Base-by-base conservation (phyloP, 2,888 invertebrate species). In the Nemoura dubitans region DNA sequence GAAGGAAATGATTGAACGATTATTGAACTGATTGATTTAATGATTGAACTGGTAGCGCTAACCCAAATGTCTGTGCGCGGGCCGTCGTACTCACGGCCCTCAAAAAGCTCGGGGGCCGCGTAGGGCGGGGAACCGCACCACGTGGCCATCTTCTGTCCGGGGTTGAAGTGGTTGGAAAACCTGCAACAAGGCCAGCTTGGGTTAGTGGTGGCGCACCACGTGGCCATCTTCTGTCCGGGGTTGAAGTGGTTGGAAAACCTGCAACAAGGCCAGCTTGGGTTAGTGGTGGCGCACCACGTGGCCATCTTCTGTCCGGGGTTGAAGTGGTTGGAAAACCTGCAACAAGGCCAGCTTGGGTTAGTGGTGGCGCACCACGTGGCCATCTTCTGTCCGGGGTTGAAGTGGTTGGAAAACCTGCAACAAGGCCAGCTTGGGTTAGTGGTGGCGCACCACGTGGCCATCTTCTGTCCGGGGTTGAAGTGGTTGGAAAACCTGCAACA, bases 51-150 rank as follows among this genome's bases (percentile, higher is more conserved):
- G n/a, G n/a, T n/a, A n/a, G n/a, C n/a, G n/a, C 81, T 91, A 91
- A 97, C 97, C 99, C 99, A 99, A 90, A 99, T 97, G 92, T 99
- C 99, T 30, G 98, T 98, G 91, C 97, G 96, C 83, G 98, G 98
- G 21, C 99, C 99, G 91, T 98, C 97, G 90, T 99, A 99, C 90
- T 97, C 96, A 87, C 96, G 94, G 6, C 99, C 99, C 92, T 98
- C 97, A 92, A 99, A 99, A 84, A 99, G 94, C 93, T 99, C 99
- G 0, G 98, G 98, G 76, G 98, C 98, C 2, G 98, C 98, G 91
- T 98, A 98, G 0, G 98, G 98, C 26, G 98, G 98, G 86, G 97
- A 97, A 0, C 98, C 98, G 91, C 98, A 98, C 96, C 97, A 97
- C 80, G 97, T 98, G 86, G 95, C 95, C 88, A 98, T 92, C 78